Conservation (phyloP, 2,888 invertebrate genomes). For the Amorpha juglandis region DNA sequence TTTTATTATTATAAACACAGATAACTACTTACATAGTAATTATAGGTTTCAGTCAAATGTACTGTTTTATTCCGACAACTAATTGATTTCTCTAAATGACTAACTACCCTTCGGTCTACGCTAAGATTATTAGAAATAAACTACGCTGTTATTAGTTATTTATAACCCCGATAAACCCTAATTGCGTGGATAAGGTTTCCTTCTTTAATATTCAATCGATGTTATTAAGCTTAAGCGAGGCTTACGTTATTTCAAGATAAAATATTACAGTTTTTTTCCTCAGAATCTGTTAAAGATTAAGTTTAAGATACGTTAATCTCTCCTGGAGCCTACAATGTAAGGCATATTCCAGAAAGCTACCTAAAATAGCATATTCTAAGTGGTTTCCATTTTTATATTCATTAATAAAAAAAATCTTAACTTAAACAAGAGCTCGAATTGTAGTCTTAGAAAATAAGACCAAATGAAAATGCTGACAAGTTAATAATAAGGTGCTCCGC, state of each 20-base stretch:
- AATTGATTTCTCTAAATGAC: neutral
- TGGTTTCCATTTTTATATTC: neutral
- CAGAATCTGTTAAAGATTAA: too few relatives aligned
- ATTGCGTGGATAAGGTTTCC: neutral
- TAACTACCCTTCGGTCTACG: neutral
- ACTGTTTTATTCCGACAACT: neutral
- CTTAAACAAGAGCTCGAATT: neutral
- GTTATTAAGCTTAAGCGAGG: too few relatives aligned
- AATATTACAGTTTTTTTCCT: neutral
- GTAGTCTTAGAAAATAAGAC: slow-evolving; percentile 46
- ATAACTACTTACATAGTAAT: too few relatives aligned
- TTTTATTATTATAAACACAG: too few relatives aligned
- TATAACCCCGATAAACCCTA: neutral
- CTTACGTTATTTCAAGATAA: neutral
- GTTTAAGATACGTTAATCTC: neutral
- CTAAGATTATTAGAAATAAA: neutral
- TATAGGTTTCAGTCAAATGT: too few relatives aligned
- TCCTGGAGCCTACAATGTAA: too few relatives aligned
- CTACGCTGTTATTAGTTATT: neutral
- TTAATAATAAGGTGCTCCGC: slow-evolving; percentile 62
- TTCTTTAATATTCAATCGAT: neutral
- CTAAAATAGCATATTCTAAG: neutral
- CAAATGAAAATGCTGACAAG: slow-evolving; percentile 62
- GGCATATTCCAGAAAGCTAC: too few relatives aligned
- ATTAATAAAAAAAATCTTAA: neutral